Evolutionary conservation across 2,113 vertebrate genomes (phyloP).

Genomic region (Nanorana parkeri): DNA sequence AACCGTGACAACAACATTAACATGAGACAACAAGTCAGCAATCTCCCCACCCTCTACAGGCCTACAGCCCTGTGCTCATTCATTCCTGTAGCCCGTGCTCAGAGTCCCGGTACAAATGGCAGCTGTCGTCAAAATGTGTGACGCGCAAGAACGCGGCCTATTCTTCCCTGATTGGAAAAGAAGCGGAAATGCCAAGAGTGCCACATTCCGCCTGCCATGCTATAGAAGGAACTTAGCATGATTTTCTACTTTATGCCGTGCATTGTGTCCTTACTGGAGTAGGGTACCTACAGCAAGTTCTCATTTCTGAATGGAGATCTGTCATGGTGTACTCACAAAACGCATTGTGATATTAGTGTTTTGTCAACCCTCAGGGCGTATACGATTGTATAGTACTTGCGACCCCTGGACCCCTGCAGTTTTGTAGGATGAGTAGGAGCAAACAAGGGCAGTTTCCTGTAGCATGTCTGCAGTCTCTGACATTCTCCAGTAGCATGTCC

Average conservation of each 20-base stretch:
- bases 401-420: too few relatives aligned
- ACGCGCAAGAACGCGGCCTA: slow-evolving; percentile 23
- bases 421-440: too few relatives aligned
- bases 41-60: slow-evolving; percentile 15
- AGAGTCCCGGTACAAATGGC: neutral
- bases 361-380: too few relatives aligned
- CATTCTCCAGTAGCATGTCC: too few relatives aligned
- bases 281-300: too few relatives aligned
- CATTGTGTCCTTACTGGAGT: neutral
- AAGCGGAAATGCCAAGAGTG: slow-evolving; percentile 44
- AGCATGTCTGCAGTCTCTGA: too few relatives aligned
- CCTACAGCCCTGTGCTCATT: slow-evolving; percentile 21
- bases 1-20: slow-evolving; percentile 44
- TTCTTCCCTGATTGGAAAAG: slow-evolving; percentile 24
- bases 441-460: too few relatives aligned
- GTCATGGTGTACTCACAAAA: neutral
- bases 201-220: slow-evolving; percentile 32
- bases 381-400: too few relatives aligned
- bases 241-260: neutral
- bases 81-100: slow-evolving; percentile 19
- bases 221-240: slow-evolving; percentile 17
- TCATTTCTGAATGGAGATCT: neutral
- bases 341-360: too few relatives aligned
- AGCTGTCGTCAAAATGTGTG: slow-evolving; percentile 37
- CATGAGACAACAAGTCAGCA: slow-evolving; percentile 34